A percentile compares a stretch with the other conserved stretches of the same genome.
phyloP scores from a whole-genome alignment of 35 echinoderm and acorn worm species.

The Heliocidaris tuberculata region DNA sequence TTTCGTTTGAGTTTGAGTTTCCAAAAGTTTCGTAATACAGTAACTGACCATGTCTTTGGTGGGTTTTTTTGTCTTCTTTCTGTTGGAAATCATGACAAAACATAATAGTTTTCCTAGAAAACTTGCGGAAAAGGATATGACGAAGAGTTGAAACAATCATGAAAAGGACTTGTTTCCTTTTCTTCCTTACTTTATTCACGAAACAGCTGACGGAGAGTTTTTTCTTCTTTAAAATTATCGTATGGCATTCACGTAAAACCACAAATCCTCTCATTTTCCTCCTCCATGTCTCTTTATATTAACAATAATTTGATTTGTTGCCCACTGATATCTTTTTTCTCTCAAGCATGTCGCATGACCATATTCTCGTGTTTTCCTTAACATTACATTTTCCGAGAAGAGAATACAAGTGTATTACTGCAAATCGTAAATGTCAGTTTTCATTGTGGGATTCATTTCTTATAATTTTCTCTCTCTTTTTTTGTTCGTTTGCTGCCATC shows the following conservation, averaged over 20 bases:
- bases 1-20: too few species aligned
- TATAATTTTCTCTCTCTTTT: not conserved
- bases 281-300: not conserved
- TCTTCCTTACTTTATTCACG: not conserved
- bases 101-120: not conserved
- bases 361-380: not conserved
- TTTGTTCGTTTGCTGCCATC: not conserved
- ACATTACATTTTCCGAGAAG: not conserved
- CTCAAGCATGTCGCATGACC: not conserved
- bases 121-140: not conserved
- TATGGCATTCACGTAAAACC: conserved; percentile 18
- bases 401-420: not conserved
- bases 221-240: not conserved
- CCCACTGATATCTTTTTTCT: not conserved
- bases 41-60: too few species aligned
- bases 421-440: not conserved
- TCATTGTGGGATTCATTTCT: not conserved
- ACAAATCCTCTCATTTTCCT: not conserved
- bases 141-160: too few species aligned
- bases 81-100: not conserved
- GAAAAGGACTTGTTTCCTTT: not conserved
- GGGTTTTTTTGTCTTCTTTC: too few species aligned
- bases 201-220: not conserved
- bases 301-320: conserved; percentile 30
- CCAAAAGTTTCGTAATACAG: too few species aligned